Base-by-base conservation (phyloP, 1,140 invertebrate species). In the Sogatella furcifera region DNA sequence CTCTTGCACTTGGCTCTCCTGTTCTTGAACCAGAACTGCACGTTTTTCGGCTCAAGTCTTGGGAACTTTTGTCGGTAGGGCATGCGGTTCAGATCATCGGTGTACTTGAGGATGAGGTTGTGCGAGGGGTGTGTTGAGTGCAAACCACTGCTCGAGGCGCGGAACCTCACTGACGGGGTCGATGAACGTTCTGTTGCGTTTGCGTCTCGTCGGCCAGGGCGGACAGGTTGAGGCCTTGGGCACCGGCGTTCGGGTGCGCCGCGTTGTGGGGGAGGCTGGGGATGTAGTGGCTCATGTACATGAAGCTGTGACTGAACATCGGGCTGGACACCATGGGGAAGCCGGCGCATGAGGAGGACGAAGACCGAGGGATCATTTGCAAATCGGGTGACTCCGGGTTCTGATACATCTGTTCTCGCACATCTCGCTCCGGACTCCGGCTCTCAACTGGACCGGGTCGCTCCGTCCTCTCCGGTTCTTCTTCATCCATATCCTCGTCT, bases 91-190 rank as follows among this genome's bases (percentile, higher is more conserved):
- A 98, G 76, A 69, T 97, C 92, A 68, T 97, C 94, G 1, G 95
- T 97, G 73, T 96, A 98, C 72, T 96, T 95, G 55, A 97, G 81
- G 67, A 98, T 97, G 67, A 97, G 80, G 77, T 94, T 94, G 72
- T 97, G 94, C 65, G 92, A 95, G 43, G 95, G 95, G 77, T 98
- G 95, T 97, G 76, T 97, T 97, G 70, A 93, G 83, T n/a, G 86
- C 84, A 71, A 98, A 98, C 95, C 95, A 98, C 69, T 92, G 90
- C 72, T 98, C 95, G 59, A 98, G 77, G 65, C 92, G 84, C 5
- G 95, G 95, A 52, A 98, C 95, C 80, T 98, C 96, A 21, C 92
- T 94, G 13, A 97, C 91, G 0, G 95, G 96, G 77, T 98, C 96
- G 66, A 98, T 98, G 73, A 98, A 98, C n/a, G 95, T 97, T 62